phyloP scores from a whole-genome alignment of 2,797 vertebrate genomes.

The Hoplostethus atlanticus region DNA sequence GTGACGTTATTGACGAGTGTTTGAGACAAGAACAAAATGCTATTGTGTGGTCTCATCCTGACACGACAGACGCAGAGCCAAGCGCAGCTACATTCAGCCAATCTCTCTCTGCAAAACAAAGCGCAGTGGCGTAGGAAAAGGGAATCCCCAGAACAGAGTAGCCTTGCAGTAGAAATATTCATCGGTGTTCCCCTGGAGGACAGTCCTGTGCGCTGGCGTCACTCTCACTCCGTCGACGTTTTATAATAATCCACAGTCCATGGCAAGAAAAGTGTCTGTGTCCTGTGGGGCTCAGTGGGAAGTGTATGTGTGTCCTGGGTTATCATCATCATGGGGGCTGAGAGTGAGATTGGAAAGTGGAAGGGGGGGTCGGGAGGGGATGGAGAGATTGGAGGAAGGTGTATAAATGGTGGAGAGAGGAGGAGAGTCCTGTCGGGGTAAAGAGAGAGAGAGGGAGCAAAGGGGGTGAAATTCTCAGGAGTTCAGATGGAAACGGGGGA shows the following conservation, averaged over 20 bases:
- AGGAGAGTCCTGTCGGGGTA: slow-evolving; percentile 32
- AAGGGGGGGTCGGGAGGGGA: slow-evolving; percentile 7
- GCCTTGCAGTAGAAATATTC: slow-evolving; percentile 22
- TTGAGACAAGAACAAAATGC: slow-evolving; percentile 59
- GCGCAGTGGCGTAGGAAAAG: slow-evolving; percentile 22
- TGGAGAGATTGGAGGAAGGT: slow-evolving; percentile 13
- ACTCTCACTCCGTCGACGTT: slow-evolving; percentile 32
- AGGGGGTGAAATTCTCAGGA: slow-evolving; percentile 44
- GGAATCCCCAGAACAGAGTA: slow-evolving; percentile 46
- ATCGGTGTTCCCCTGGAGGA: slow-evolving; percentile 30
- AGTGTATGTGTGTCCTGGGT: slow-evolving; percentile 21
- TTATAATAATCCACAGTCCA: slow-evolving; percentile 44
- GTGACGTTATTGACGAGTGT: slow-evolving; percentile 14
- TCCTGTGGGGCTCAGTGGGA: neutral
- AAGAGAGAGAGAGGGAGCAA: slow-evolving; percentile 40
- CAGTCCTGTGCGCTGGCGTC: slow-evolving; percentile 41
- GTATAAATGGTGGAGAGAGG: slow-evolving; percentile 19
- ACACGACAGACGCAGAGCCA: slow-evolving; percentile 50
- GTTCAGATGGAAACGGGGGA: slow-evolving; percentile 70
- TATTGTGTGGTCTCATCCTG: slow-evolving; percentile 40
- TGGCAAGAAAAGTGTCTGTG: slow-evolving; percentile 28
- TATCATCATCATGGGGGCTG: slow-evolving; percentile 35
- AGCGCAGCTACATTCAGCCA: slow-evolving; percentile 46
- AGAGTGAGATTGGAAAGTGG: slow-evolving; percentile 27
- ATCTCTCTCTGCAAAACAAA: slow-evolving; percentile 32